Evolutionary conservation across 2,797 vertebrate genomes (phyloP).

Genomic region (Dromococcyx pavoninus): DNA sequence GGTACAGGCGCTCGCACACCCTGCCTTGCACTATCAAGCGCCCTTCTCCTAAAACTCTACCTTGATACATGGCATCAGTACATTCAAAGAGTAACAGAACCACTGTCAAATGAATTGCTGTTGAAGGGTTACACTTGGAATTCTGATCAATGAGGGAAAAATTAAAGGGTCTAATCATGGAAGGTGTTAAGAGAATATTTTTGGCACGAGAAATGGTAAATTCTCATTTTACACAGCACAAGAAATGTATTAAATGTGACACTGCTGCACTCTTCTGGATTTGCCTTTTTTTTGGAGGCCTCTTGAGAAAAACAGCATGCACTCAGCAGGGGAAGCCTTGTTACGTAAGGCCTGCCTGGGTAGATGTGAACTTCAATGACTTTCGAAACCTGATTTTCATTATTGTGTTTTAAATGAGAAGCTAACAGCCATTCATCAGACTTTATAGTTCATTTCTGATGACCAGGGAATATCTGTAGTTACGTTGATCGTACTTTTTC

Average conservation of each 20-base stretch:
- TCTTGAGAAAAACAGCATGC: background rate
- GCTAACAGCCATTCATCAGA: background rate
- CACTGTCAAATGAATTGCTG: background rate
- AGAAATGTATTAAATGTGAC: background rate
- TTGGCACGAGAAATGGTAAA: background rate
- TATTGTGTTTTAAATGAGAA: background rate
- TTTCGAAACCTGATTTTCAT: background rate
- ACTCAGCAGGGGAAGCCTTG: background rate
- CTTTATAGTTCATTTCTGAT: background rate
- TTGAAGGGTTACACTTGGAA: background rate
- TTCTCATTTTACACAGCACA: background rate
- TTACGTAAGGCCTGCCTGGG: background rate
- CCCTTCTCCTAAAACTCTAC: background rate
- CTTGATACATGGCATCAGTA: too few species aligned
- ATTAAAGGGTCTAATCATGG: too few species aligned
- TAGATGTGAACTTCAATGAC: background rate
- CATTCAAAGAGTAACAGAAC: background rate
- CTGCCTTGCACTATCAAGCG: too few species aligned
- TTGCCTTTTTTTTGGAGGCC: background rate
- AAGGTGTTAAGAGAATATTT: background rate
- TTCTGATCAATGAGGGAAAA: background rate
- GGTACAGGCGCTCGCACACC: background rate
- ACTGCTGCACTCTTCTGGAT: background rate
- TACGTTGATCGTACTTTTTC: fast-evolving
- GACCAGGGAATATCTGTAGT: background rate